phyloP scores from a whole-genome alignment of 2,113 vertebrate species.

The Panthera tigris region DNA sequence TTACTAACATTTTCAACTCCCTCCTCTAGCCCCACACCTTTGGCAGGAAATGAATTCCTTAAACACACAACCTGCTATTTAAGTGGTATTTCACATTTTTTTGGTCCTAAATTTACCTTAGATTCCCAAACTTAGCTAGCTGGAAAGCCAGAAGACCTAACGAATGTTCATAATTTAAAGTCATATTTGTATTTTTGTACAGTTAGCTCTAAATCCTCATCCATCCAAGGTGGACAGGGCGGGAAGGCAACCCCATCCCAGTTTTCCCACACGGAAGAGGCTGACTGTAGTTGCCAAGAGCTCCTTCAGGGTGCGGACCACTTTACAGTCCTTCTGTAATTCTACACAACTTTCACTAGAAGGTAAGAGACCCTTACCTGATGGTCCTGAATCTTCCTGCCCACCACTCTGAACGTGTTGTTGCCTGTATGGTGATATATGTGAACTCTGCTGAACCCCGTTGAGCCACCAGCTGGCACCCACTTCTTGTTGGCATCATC shows the following conservation, averaged over 20 bases:
- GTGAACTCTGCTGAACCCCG: slow-evolving; percentile 98
- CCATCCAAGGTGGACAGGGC: neutral
- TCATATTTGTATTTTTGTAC: neutral
- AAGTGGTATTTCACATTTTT: neutral
- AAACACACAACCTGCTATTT: neutral
- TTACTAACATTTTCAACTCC: neutral
- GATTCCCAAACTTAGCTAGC: neutral
- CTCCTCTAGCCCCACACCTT: neutral
- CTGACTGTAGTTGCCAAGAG: neutral
- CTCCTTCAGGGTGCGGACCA: neutral
- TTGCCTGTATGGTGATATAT: slow-evolving; percentile 99
- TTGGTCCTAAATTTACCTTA: neutral
- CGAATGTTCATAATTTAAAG: neutral
- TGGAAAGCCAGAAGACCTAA: neutral
- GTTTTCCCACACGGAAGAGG: neutral
- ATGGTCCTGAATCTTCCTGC: slow-evolving; percentile 99
- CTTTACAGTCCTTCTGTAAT: neutral
- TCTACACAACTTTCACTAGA: neutral
- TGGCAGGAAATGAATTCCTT: neutral
- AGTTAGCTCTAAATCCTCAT: neutral
- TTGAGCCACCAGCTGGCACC: slow-evolving; percentile 97
- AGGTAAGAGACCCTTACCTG: slow-evolving; percentile 87
- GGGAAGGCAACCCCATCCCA: neutral
- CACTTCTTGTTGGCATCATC: slow-evolving; percentile 99
- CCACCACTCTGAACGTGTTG: slow-evolving; percentile 98